These are phyloP conservation scores for Coregonus clupeaformis DNA, from an alignment of 2,113 vertebrate species.

Conservation along the genomic window DNA sequence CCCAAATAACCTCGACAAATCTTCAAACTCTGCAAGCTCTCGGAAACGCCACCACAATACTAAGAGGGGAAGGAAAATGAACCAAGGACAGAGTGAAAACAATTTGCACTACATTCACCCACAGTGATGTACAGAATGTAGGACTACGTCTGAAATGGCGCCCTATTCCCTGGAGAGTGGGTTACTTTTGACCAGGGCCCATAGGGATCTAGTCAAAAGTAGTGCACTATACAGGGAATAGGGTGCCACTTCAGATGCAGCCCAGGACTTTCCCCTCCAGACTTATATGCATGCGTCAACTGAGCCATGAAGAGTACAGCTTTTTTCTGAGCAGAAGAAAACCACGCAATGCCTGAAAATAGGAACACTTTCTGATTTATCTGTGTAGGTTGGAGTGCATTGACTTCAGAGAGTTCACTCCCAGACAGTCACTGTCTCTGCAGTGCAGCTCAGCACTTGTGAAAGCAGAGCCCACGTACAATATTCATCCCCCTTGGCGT, in stretches of 20 bases:
- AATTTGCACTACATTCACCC: not conserved
- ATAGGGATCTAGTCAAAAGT: no score
- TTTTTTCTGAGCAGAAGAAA: no score
- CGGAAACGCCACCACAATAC: constrained; percentile 4
- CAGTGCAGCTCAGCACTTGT: not conserved
- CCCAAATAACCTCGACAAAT: constrained; percentile 51
- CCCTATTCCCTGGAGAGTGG: no score
- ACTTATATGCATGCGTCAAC: no score
- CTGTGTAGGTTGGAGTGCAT: not conserved
- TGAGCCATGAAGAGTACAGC: no score
- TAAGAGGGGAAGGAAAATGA: constrained; percentile 14
- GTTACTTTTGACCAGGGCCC: no score
- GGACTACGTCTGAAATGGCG: not conserved
- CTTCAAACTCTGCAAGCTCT: constrained; percentile 30
- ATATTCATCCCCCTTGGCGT: no score
- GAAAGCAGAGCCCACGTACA: not conserved
- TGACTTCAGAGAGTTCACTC: not conserved
- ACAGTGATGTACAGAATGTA: not conserved
- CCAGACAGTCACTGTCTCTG: not conserved
- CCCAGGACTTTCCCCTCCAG: no score
- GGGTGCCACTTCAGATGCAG: no score
- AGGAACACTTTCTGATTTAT: no score
- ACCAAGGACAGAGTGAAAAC: not conserved
- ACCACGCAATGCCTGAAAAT: no score
- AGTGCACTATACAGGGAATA: no score